Evolutionary conservation across 2,113 vertebrate species (phyloP), one percentile per base, ranked within the genome.

Genomic region (Raja brachyura): DNA sequence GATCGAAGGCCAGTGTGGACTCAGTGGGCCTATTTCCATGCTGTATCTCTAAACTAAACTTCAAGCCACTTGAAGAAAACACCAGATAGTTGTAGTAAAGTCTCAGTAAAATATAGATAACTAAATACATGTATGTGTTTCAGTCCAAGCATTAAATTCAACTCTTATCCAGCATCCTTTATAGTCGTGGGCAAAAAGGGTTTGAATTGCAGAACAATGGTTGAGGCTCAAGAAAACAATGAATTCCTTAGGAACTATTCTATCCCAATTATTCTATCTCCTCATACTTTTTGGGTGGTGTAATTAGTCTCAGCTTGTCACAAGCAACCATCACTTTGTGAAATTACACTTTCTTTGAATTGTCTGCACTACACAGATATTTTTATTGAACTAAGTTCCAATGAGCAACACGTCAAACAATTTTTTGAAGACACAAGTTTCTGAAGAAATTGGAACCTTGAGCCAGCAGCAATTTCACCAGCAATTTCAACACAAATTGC

Each of bases 41-140:
- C 39, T 48, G 39, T 48, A 48, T 48, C 39, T 48, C 39, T 48
- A 48, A 48, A 48, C 39, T 48, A 48, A 48, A 48, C 39, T 18
- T 73, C 18, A 92, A 92, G 68, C 39, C 90, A 54, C 25, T 92
- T 5, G 33, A 92, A 25, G 31, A 90, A 90, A 70, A 90, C 61
- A 68, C 28, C 8, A 31, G n/a, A 48, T 68, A 90, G 33, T 66
- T 70, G 14, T 48, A 48, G 31, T 90, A 39, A 70, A 90, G 22
- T 48, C 6, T 70, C 2, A 90, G 16, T 90, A 4, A 20, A 33
- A 90, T 25, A 48, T 68, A 6, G 5, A 14, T 33, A 90, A 39
- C 68, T 66, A 66, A 39, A 68, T 48, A 48, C 39, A 3, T 48
- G 39, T 31, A 70, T 10, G 3, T 48, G 63, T 18, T 31, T 90